Conservation (phyloP, 1,140 invertebrate species). For the Samia ricini region DNA sequence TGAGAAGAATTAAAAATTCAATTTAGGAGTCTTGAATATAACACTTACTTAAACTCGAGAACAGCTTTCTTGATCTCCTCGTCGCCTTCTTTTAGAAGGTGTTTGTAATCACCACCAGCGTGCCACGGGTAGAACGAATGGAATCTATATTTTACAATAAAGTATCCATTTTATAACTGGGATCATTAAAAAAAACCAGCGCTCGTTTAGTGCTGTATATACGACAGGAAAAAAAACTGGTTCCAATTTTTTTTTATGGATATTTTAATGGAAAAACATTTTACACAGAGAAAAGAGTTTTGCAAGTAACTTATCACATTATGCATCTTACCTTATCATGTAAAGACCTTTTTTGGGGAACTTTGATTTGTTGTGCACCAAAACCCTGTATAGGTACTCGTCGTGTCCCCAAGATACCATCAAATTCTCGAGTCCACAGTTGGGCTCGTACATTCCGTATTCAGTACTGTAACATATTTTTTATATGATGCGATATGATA, state of each 20-base stretch:
- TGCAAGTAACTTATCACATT: too few species aligned
- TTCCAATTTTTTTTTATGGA: too few species aligned
- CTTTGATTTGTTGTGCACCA: slow-evolving; percentile 89
- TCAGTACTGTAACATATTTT: slow-evolving; percentile 83
- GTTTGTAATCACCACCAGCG: slow-evolving; percentile 88
- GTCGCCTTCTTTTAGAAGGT: slow-evolving; percentile 88
- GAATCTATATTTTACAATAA: slow-evolving; percentile 83
- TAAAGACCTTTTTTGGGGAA: slow-evolving; percentile 90
- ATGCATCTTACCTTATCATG: slow-evolving; percentile 74
- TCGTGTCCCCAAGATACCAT: slow-evolving; percentile 98
- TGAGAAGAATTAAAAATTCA: too few species aligned
- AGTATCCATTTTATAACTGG: too few species aligned
- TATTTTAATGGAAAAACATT: too few species aligned
- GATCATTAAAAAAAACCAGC: too few species aligned
- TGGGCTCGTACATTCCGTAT: slow-evolving; percentile 93
- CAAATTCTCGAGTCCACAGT: slow-evolving; percentile 93
- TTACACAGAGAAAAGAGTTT: too few species aligned
- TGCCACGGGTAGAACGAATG: slow-evolving; percentile 99
- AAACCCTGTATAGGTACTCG: slow-evolving; percentile 92
- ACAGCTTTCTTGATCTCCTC: slow-evolving; percentile 89
- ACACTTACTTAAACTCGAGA: slow-evolving; percentile 92
- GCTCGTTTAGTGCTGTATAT: too few species aligned
- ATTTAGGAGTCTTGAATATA: too few species aligned
- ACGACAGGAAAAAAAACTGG: too few species aligned
- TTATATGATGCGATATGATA: not conserved